Base-by-base conservation (phyloP, 23 tunicate species). In the Botrylloides violaceus region DNA sequence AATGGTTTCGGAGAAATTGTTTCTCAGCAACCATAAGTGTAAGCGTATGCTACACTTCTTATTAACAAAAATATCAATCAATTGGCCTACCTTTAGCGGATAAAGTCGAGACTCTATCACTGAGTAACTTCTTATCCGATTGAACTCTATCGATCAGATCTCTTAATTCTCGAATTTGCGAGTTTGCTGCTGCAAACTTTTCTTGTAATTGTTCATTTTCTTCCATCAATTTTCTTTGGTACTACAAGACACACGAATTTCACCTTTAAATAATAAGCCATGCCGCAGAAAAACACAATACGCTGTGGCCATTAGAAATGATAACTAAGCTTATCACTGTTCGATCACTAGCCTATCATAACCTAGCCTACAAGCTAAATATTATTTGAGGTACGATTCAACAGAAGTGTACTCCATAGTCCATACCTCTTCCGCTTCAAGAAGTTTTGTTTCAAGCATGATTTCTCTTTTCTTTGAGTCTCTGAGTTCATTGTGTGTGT, bases 81-180 rank as follows among this genome's bases (percentile, higher is more conserved):
- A 23, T 6, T 36, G 25, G 18, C 74, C 5, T 1, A 68, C 74
- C 74, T 68, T 90, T 90, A 15, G 85, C 83, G 22, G 71, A 43
- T 26, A 90, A 37, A 26, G 80, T 73, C 36, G 73, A 73, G 3
- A 90, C 79, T 65, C 83, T 78, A 32, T 90, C 90, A 49, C 90
- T 79, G 36, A 90, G 75, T 6, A 83, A 25, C 36, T 83, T 57
- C 53, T 90, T 90, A 34, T 90, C 97, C 27, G 75, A 66, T 60
- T 90, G 97, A 2, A 90, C 64, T 78, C 83, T 83, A 47, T 90
- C 85, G 36, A 90, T 78, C 27, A 90, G 76, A 23, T 65, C 82
- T 29, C 83, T 78, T 32, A 90, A 74, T 29, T 83, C 58, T 49
- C 81, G 61, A 20, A 83, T 61, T 56, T 90, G 90, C 29, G 34